Evolutionary conservation across 2,888 invertebrate genomes (phyloP), one percentile per base, ranked within the genome.

Genomic region (Chrysotoxum bicinctum): DNA sequence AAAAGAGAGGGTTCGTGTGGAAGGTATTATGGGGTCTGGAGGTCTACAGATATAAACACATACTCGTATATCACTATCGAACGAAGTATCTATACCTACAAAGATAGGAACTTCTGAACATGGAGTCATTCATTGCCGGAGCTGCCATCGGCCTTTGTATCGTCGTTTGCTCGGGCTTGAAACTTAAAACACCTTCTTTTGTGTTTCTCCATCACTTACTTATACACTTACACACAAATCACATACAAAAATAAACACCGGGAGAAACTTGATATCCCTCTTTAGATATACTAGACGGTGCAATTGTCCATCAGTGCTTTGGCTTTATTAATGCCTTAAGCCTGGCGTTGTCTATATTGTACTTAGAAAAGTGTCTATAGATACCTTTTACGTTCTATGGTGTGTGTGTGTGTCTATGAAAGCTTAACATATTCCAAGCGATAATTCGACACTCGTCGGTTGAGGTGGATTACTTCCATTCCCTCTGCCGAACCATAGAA

Each of bases 341-440:
- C 52, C 80, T 37, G 69, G 62, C 26, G 54, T 30, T 76, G 60
- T 43, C 54, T 69, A 54, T 45, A 60, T 45, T 73, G 48, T 32
- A 10, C 43, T 35, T 50, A 66, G 30, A 30, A 32, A 45, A 30
- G 19, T 43, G 12, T 52, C 40, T 43, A 21, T 30, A 23, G 26
- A 14, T 23, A 1, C 40, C 8, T 40, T 12, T 58, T n/a, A n/a
- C n/a, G n/a, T n/a, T n/a, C n/a, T n/a, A n/a, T n/a, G n/a, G 32
- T 54, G 10, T 35, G 26, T 40, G 14, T 56, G 10, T 48, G 4
- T 62, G 21, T 37, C 19, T 72, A 35, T 37, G 58, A 60, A 66
- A 73, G 66, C 56, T 69, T 69, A 83, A 74, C 64, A 74, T 74
- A 83, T 74, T 78, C 56, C 56, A 83, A 78, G 83, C 79, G 83